These are phyloP conservation scores for Strigamia maritima DNA, from an alignment of 2,888 invertebrate genomes.

Conservation along the genomic window DNA sequence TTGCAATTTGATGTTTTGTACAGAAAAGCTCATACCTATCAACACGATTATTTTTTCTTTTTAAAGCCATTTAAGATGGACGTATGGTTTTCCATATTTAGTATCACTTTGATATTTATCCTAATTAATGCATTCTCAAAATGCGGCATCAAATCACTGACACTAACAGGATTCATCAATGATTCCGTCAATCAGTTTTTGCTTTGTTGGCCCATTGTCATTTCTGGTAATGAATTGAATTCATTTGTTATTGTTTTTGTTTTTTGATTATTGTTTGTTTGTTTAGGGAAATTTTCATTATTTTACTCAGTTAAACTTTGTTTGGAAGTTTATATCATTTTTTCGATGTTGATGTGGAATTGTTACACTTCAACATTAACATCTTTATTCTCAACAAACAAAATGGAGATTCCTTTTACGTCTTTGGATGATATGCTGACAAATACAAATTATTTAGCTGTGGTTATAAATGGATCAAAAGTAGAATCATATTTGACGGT, in stretches of 20 bases:
- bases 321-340: background rate
- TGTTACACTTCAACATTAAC: no score
- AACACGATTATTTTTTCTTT: background rate
- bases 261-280: no score
- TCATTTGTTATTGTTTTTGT: no score
- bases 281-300: no score
- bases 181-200: background rate
- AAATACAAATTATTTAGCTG: no score
- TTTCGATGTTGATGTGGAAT: background rate
- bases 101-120: background rate
- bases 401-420: background rate
- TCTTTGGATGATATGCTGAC: background rate
- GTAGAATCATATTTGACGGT: no score
- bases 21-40: background rate
- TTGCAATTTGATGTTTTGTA: background rate
- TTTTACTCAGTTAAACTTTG: no score
- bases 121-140: background rate
- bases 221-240: background rate
- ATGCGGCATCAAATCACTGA: background rate
- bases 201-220: background rate
- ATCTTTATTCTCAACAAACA: background rate
- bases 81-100: background rate
- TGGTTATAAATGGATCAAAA: no score
- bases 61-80: background rate
- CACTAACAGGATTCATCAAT: background rate